Evolutionary conservation across 1,140 invertebrate species (phyloP).

Genomic region (Atta colombica): DNA sequence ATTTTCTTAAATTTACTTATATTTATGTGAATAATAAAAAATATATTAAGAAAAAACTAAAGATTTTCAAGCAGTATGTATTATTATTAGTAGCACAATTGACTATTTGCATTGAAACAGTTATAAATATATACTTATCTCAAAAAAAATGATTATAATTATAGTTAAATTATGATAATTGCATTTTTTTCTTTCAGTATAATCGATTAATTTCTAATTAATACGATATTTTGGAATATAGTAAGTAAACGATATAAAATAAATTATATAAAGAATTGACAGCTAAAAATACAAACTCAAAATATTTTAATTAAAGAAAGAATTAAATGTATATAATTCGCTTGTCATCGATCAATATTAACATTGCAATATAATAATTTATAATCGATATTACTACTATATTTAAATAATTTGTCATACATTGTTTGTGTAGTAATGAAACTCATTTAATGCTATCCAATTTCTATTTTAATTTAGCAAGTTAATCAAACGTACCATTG

Average conservation of each 20-base stretch:
- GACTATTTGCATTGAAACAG: too few relatives aligned
- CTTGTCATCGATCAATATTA: neutral
- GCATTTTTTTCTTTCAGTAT: too few relatives aligned
- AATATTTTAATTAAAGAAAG: constrained; percentile 12
- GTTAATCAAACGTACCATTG: constrained; percentile 16
- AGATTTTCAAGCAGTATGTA: too few relatives aligned
- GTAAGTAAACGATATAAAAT: neutral
- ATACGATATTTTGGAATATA: neutral
- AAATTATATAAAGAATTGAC: neutral
- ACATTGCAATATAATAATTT: constrained; percentile 3
- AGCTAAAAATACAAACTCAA: neutral
- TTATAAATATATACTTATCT: too few relatives aligned
- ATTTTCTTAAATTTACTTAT: too few relatives aligned
- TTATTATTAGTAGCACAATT: too few relatives aligned
- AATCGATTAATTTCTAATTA: constrained; percentile 4
- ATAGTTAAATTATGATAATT: too few relatives aligned
- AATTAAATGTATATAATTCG: neutral
- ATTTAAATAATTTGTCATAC: constrained; percentile 18
- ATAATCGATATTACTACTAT: neutral
- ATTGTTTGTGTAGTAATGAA: neutral
- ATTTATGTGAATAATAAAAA: too few relatives aligned
- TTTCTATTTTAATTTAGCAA: constrained; percentile 26
- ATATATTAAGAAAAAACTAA: too few relatives aligned
- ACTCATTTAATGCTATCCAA: neutral
- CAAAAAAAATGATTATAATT: too few relatives aligned